Percentiles rank a stretch among this genome's conserved stretches.
phyloP scores from a whole-genome alignment of 2,113 vertebrate genomes.

The Antigone vipio region DNA sequence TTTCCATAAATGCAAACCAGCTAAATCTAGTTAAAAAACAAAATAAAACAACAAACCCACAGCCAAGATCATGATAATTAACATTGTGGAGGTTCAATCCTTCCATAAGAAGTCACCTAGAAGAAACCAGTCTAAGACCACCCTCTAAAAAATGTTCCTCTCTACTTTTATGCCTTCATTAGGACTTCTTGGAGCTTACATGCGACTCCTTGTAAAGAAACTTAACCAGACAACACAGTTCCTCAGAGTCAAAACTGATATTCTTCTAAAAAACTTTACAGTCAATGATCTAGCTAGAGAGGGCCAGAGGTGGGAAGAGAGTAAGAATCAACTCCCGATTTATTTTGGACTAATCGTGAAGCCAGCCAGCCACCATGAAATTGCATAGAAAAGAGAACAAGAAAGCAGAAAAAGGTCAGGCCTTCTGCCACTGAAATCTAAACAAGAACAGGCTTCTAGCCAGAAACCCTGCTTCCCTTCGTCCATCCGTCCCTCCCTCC shows the following conservation, averaged over 20 bases:
- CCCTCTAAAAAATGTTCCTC: background rate
- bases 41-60: background rate
- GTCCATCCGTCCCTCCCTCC: background rate
- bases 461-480: background rate
- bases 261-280: background rate
- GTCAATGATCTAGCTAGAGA: background rate
- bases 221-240: background rate
- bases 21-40: background rate
- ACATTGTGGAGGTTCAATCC: background rate
- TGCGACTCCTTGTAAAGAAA: background rate
- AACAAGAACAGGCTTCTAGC: constrained; percentile 11
- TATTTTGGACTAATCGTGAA: constrained; percentile 42
- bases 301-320: background rate
- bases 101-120: background rate
- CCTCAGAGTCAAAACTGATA: background rate
- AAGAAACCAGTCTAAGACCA: background rate
- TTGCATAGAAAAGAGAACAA: constrained; percentile 36
- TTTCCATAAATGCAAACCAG: constrained; percentile 62
- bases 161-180: background rate
- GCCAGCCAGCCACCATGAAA: constrained; percentile 44
- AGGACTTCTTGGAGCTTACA: background rate
- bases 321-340: background rate
- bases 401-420: constrained; percentile 46
- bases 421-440: constrained; percentile 21
- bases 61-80: background rate